Conservation (phyloP, 2,888 invertebrate species). For the Pyrocoelia pectoralis region DNA sequence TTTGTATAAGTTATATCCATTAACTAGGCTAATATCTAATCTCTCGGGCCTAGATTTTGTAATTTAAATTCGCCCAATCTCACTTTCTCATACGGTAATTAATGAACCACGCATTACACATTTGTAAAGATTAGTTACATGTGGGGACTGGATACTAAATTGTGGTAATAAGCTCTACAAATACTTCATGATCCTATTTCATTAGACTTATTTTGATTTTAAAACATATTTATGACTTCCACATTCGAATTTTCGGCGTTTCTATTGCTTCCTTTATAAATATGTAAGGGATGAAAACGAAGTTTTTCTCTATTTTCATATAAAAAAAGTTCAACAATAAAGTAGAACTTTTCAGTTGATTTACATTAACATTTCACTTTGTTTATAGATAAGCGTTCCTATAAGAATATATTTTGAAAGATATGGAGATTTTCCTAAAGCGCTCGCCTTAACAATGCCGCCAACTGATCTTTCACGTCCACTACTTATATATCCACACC, state of each 20-base stretch:
- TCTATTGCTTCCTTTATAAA: no score
- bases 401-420: conserved; percentile 23
- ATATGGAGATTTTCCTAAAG: conserved; percentile 16
- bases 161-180: no score
- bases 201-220: no score
- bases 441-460: conserved; percentile 16
- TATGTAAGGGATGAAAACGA: neutral
- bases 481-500: conserved; percentile 34
- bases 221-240: no score
- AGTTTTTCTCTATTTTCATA: no score
- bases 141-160: no score
- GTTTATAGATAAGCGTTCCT: conserved; percentile 33
- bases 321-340: no score
- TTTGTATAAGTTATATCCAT: no score
- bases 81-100: neutral
- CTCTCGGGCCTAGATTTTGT: neutral
- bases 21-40: no score
- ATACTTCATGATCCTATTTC: no score
- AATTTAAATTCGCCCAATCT: neutral
- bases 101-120: conserved; percentile 10
- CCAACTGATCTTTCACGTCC: conserved; percentile 21
- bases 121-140: conserved; percentile 22
- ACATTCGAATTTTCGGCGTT: no score
- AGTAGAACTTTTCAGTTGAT: no score
- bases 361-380: conserved; percentile 2